Evolutionary conservation across 2,888 invertebrate genomes (phyloP).

Genomic region (Spisula solida): DNA sequence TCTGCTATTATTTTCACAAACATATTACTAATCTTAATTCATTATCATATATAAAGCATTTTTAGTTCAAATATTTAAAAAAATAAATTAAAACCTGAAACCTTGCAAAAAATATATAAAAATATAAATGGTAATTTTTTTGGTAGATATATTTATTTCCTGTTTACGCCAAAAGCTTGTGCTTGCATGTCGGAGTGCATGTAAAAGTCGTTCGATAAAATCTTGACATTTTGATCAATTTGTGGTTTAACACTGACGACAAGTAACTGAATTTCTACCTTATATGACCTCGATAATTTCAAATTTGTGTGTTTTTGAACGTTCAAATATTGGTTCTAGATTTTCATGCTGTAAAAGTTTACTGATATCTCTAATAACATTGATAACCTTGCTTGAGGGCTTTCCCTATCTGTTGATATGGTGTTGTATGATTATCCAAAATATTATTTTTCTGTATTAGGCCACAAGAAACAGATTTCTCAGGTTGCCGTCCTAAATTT

Average conservation of each 20-base stretch:
- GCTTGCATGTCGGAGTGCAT: not conserved
- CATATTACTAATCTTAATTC: too few relatives aligned
- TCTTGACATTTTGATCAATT: constrained; percentile 5
- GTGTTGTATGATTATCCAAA: constrained; percentile 10
- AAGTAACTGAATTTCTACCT: not conserved
- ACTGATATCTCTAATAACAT: not conserved
- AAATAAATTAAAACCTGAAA: too few relatives aligned
- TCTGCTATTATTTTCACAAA: too few relatives aligned
- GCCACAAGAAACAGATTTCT: not conserved
- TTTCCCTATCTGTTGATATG: constrained; percentile 6
- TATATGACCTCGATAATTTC: constrained; percentile 9
- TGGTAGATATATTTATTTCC: not conserved
- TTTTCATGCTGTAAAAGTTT: not conserved
- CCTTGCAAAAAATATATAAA: too few relatives aligned
- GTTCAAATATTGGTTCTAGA: constrained; percentile 17
- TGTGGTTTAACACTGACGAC: not conserved
- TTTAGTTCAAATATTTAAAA: too few relatives aligned
- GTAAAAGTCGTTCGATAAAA: not conserved
- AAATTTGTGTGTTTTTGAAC: constrained; percentile 12
- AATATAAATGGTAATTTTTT: not conserved
- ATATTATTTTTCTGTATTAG: constrained; percentile 1
- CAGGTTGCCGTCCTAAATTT: too few relatives aligned
- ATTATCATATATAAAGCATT: too few relatives aligned
- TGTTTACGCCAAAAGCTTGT: constrained; percentile 1
- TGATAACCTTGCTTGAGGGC: not conserved